phyloP scores from a whole-genome alignment of 2,113 vertebrate genomes.

The Fulica atra region DNA sequence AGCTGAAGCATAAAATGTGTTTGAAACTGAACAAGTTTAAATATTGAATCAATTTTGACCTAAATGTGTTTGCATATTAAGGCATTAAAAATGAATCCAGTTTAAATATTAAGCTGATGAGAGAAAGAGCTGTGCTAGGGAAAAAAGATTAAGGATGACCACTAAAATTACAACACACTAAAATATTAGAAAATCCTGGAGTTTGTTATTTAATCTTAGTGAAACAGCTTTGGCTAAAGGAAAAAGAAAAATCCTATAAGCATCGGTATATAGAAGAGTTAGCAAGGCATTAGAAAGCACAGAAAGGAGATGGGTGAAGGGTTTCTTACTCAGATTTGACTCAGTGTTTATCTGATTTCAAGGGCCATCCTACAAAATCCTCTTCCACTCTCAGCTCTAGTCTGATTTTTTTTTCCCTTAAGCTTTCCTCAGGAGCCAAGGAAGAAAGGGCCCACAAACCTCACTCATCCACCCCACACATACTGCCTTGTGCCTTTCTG shows the following conservation, averaged over 20 bases:
- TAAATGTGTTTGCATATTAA: slow-evolving; percentile 69
- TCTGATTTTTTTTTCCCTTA: background rate
- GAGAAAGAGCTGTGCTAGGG: slow-evolving; percentile 38
- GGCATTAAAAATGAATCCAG: slow-evolving; percentile 63
- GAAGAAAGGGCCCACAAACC: background rate
- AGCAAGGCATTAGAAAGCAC: background rate
- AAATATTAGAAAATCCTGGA: slow-evolving; percentile 44
- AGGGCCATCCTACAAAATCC: background rate
- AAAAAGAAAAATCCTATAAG: slow-evolving; percentile 12
- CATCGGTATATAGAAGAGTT: background rate
- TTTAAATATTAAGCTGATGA: slow-evolving; percentile 58
- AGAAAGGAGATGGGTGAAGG: background rate
- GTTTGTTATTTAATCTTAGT: slow-evolving; percentile 53
- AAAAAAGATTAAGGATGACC: slow-evolving; percentile 60
- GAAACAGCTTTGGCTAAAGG: background rate
- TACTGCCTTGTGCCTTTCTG: background rate
- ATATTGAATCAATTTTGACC: slow-evolving; percentile 68
- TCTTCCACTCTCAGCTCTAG: background rate
- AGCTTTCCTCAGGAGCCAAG: background rate
- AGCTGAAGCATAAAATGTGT: slow-evolving; percentile 68
- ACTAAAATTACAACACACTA: slow-evolving; percentile 34
- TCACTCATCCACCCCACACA: background rate
- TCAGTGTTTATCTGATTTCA: background rate
- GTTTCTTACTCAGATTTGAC: background rate
- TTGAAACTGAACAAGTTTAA: slow-evolving; percentile 70